phyloP scores from a whole-genome alignment of 1,140 invertebrate genomes.

The Araneus ventricosus region DNA sequence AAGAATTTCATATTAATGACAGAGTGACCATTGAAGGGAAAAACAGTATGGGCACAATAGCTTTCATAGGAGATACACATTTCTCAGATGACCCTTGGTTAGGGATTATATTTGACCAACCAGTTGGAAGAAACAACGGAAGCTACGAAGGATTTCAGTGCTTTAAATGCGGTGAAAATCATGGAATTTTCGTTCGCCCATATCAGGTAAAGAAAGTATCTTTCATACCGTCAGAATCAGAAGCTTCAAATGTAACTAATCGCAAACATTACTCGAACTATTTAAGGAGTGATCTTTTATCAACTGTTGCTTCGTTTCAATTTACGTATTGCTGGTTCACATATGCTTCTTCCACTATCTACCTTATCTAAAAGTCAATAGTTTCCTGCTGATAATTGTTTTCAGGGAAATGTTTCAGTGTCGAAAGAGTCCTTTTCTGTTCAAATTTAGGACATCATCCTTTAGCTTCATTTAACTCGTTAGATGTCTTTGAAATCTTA shows the following conservation, averaged over 20 bases:
- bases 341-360: no score
- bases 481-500: no score
- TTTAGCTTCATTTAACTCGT: no score
- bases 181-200: slow-evolving; percentile 88
- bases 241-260: neutral
- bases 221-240: neutral
- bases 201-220: slow-evolving; percentile 79
- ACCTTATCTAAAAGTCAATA: no score
- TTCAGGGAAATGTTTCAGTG: no score
- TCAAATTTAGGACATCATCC: no score
- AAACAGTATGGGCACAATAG: slow-evolving; percentile 86
- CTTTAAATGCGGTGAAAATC: slow-evolving; percentile 83
- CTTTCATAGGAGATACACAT: slow-evolving; percentile 91
- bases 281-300: neutral
- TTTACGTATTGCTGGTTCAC: no score
- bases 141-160: slow-evolving; percentile 91
- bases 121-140: slow-evolving; percentile 96
- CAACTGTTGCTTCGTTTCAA: no score
- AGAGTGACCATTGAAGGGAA: slow-evolving; percentile 90
- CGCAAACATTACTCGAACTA: slow-evolving; percentile 7
- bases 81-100: slow-evolving; percentile 88
- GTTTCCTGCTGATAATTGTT: no score
- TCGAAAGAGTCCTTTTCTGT: no score
- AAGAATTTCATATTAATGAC: slow-evolving; percentile 83
- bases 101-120: slow-evolving; percentile 92